Evolutionary conservation across 2,888 invertebrate species (phyloP).

Genomic region (Malthinus flaveolus): DNA sequence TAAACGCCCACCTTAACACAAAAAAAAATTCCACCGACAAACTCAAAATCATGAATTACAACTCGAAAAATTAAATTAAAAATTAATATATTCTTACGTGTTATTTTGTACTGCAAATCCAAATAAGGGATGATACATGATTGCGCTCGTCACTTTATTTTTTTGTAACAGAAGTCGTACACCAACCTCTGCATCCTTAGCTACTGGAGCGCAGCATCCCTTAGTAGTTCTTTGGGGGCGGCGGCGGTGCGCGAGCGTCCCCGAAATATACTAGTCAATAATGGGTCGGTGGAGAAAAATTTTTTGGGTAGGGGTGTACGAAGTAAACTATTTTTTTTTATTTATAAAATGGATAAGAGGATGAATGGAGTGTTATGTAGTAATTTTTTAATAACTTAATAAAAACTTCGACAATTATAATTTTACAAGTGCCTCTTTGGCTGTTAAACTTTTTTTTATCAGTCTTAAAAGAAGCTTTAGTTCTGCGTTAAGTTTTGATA

Average conservation of each 20-base stretch:
- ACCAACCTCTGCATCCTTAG: conserved; percentile 44
- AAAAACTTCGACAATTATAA: too few relatives aligned
- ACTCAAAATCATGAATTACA: too few relatives aligned
- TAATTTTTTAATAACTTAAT: conserved; percentile 2
- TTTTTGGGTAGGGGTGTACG: conserved; percentile 42
- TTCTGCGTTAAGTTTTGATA: too few relatives aligned
- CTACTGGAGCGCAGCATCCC: conserved; percentile 52
- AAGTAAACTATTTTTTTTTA: conserved; percentile 36
- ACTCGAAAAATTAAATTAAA: conserved; percentile 3
- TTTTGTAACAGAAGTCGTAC: conserved; percentile 19
- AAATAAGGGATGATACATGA: conserved; percentile 22
- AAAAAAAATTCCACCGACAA: too few relatives aligned
- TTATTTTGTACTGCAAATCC: conserved; percentile 17
- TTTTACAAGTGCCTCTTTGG: too few relatives aligned
- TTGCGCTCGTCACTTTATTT: conserved; percentile 22
- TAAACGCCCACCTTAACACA: conserved; percentile 21
- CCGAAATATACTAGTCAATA: conserved; percentile 51
- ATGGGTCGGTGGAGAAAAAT: conserved; percentile 44
- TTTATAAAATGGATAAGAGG: conserved; percentile 16
- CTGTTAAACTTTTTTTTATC: too few relatives aligned
- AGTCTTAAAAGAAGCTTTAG: too few relatives aligned
- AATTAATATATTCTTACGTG: conserved; percentile 20
- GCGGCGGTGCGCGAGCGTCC: conserved; percentile 43
- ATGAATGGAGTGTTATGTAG: conserved; percentile 17
- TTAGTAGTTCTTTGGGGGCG: conserved; percentile 43